phyloP scores from a whole-genome alignment of 2,113 vertebrate genomes.

The Mesitornis unicolor region DNA sequence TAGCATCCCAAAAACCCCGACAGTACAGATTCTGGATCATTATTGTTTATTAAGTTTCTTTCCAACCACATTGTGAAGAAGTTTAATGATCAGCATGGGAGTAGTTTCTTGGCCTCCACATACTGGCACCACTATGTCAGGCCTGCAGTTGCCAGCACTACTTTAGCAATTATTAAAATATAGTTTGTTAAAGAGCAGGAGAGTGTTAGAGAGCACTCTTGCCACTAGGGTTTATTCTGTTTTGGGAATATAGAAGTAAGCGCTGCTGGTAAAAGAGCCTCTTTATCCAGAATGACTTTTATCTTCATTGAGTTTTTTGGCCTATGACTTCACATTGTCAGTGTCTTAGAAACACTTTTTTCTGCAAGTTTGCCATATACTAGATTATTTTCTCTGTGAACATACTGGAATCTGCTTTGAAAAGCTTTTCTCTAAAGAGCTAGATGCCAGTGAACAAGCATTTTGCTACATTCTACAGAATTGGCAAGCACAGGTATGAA shows the following conservation, averaged over 20 bases:
- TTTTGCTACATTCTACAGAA: background rate
- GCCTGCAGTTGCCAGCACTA: background rate
- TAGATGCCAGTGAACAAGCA: background rate
- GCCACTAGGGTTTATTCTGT: background rate
- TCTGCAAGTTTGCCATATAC: background rate
- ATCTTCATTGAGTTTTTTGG: background rate
- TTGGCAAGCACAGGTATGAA: background rate
- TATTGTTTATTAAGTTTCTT: background rate
- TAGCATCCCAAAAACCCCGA: background rate
- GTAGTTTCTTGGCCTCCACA: background rate
- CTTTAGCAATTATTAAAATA: background rate
- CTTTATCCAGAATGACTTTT: background rate
- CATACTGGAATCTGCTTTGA: background rate
- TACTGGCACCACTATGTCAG: background rate
- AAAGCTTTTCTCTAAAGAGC: background rate
- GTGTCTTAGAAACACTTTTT: background rate
- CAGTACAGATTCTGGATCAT: background rate
- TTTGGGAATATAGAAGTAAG: background rate
- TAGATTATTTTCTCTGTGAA: background rate
- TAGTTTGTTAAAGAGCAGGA: background rate
- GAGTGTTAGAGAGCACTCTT: background rate
- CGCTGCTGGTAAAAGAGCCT: background rate
- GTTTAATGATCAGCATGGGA: background rate
- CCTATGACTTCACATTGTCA: background rate
- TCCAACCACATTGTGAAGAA: background rate